Conservation (phyloP, 92 coral and sea anemone species). For the Desmophyllum pertusum region DNA sequence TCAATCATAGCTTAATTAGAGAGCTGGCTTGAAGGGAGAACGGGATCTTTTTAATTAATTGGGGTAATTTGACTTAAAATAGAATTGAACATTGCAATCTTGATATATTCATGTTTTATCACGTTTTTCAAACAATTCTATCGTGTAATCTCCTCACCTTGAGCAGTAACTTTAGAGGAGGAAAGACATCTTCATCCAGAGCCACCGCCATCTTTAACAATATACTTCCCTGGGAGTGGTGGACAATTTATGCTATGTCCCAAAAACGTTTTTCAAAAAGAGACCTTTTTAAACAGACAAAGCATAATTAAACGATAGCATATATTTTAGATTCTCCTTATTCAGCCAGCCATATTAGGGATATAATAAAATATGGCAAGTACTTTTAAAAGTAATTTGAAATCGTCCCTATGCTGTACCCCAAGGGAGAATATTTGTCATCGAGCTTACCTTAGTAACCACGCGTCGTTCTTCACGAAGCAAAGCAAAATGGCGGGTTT, state of each 20-base stretch:
- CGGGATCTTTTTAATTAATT: too few species aligned
- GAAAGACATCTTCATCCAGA: constrained; percentile 64
- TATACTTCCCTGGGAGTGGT: background rate
- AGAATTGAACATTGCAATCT: background rate
- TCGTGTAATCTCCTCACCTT: constrained; percentile 67
- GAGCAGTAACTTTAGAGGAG: constrained; percentile 79
- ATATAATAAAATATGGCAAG: background rate
- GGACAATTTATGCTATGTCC: background rate
- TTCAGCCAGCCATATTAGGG: background rate
- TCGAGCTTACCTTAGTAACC: constrained; percentile 12
- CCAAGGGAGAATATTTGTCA: background rate
- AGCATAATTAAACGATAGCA: background rate
- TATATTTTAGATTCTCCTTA: background rate
- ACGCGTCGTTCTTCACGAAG: background rate
- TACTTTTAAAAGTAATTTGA: too few species aligned
- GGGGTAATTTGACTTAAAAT: too few species aligned
- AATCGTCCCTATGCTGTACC: background rate
- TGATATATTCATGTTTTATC: too few species aligned
- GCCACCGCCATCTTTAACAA: constrained; percentile 75
- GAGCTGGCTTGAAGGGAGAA: too few species aligned
- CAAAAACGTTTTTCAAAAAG: background rate
- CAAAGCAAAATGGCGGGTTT: background rate
- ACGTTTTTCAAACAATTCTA: background rate
- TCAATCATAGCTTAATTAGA: too few species aligned
- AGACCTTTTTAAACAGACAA: background rate